Base-by-base conservation (phyloP, 2,888 invertebrate genomes). In the Dynastes grantii region DNA sequence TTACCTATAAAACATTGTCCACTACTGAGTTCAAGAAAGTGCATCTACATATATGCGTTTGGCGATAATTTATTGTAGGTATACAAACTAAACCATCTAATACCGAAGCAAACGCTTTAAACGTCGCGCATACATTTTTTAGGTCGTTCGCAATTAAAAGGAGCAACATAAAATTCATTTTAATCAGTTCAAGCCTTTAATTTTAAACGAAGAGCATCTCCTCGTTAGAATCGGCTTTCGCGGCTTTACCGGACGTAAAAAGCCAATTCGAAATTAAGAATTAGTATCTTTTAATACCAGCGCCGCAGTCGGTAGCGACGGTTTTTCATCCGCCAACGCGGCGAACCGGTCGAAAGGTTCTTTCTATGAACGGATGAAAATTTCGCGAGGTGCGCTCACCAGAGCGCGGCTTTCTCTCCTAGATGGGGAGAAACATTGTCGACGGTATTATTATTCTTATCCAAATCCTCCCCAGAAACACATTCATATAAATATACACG, bases 401-500 rank as follows among this genome's bases (percentile, higher is more conserved):
- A 8, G 55, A 58, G 45, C 8, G 45, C 32, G 32, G 32, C 32
- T 37, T 45, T 45, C 11, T 11, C 45, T 45, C 1, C 45, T 45
- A 45, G 45, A 27, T 58, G 55, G 16, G 45, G 55, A 58, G 32
- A 22, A 27, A 9, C 55, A 22, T 58, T 58, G 55, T 63, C 27
- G 29, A 29, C 27, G 55, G 70, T 32, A 70, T 53, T 70, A 53
- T 40, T 61, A n/a, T 58, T 51, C 68, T 68, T 68, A 68, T 49
- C 68, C 68, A 68, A 68, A 68, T 73, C 73, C 73, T 70, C 70
- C 73, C 16, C 51, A n/a, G 67, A 45, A 73, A 73, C 73, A 73
- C 58, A 61, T 73, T 58, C 40, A 45, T 22, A 58, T 58, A 58
- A 58, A 73, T 58, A 58, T 58, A 16, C n/a, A 22, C 40, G 22